Percentiles rank a stretch among this genome's conserved stretches.
Conservation (phyloP, 2,797 vertebrate species). For the Meriones psammophilus region DNA sequence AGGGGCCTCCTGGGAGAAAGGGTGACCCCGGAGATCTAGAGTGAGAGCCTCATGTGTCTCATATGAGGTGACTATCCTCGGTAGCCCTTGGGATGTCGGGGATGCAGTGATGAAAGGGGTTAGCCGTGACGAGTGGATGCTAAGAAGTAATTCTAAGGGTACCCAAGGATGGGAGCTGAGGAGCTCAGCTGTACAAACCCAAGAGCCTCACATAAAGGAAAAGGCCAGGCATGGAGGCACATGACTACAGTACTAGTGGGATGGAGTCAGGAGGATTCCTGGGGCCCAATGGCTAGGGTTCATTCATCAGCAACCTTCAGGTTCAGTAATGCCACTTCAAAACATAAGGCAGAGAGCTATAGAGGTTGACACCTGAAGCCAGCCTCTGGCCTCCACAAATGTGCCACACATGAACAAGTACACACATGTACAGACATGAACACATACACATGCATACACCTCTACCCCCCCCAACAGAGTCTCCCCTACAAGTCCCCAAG, state of each 20-base stretch:
- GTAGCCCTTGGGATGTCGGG: accelerated
- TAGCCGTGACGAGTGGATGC: neutral
- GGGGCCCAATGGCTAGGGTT: too few species aligned
- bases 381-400: neutral
- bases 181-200: neutral
- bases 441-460: neutral
- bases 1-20: neutral
- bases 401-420: neutral
- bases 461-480: neutral
- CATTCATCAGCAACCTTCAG: neutral
- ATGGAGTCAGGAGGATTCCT: neutral
- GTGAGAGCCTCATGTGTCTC: neutral
- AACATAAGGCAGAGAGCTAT: too few species aligned
- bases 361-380: neutral
- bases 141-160: neutral
- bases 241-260: too few species aligned
- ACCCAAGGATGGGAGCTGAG: neutral
- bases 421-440: neutral
- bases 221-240: neutral
- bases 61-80: too few species aligned
- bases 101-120: neutral
- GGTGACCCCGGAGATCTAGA: neutral
- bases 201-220: neutral
- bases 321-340: neutral
- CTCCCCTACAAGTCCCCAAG: neutral